Base-by-base conservation (phyloP, 2,888 invertebrate genomes). In the Hydraecia micacea region DNA sequence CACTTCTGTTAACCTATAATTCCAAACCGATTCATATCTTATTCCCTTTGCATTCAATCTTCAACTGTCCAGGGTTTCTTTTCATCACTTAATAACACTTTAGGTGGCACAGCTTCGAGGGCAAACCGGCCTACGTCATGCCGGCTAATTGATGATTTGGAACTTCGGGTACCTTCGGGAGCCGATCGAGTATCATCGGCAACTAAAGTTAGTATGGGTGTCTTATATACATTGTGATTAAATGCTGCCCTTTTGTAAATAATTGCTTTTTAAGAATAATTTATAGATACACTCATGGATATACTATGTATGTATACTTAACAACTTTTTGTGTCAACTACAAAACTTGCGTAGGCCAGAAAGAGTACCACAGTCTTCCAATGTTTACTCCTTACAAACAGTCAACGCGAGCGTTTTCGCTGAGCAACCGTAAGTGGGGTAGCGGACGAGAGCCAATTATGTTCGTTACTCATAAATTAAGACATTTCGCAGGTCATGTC, bases 111-210 rank as follows among this genome's bases (percentile, higher is more conserved):
- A 75, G 83, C 13, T 84, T n/a, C 52, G 49, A n/a, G 36, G 36
- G 79, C 75, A 80, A 88, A 85, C 84, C 86, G 79, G 81, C 85
- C 78, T 80, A 86, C 90, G 91, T 91, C 93, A 93, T 91, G 91
- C 88, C 74, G 85, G 72, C 86, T 93, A 93, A 93, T 93, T 93
- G 92, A 93, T 93, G 93, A 93, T 90, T 90, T 89, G 89, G 86
- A 86, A 80, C 89, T 90, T 89, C 86, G 85, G 81, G 66, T 77
- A 75, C 55, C 80, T 73, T 87, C 86, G 86, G 87, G 83, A 86
- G 80, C 77, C 67, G 77, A 79, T 87, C 84, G 85, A 81, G 74
- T 84, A 74, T 70, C 49, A 82, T 87, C 77, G 79, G 83, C 81
- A 86, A 87, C 78, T 70, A 79, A 79, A 83, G 84, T 88, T 86